phyloP scores from a whole-genome alignment of 92 coral and sea anemone species.

The Actinostola sp. region DNA sequence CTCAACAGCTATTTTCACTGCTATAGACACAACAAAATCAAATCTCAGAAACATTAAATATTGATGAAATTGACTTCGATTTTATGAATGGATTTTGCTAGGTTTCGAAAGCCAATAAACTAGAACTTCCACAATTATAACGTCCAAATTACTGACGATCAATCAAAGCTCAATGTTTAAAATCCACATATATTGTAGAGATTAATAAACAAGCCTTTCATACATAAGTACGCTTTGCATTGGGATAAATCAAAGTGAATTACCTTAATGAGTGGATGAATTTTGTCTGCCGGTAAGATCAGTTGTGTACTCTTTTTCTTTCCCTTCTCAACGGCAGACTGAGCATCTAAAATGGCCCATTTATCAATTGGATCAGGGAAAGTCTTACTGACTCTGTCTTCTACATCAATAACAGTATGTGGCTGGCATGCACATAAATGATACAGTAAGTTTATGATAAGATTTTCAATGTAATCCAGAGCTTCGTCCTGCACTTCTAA shows the following conservation, averaged over 20 bases:
- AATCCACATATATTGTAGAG: not conserved
- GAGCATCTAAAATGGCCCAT: constrained; percentile 96
- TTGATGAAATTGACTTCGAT: constrained; percentile 11
- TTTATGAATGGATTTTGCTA: not conserved
- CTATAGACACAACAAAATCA: constrained; percentile 1
- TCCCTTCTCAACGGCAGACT: constrained; percentile 88
- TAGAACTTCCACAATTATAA: not conserved
- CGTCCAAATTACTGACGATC: not conserved
- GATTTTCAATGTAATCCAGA: constrained; percentile 87
- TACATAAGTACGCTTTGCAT: not conserved
- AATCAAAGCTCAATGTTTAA: not conserved
- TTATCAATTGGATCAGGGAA: constrained; percentile 96
- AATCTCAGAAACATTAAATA: constrained; percentile 7
- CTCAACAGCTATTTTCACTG: not conserved
- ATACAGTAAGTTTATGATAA: constrained; percentile 82
- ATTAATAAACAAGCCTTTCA: not conserved
- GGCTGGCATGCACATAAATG: constrained; percentile 92
- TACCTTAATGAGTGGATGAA: constrained; percentile 90
- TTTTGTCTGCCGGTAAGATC: constrained; percentile 90
- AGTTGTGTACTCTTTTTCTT: constrained; percentile 80
- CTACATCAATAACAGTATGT: constrained; percentile 82
- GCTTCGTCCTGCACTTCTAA: constrained; percentile 91
- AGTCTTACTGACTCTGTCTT: constrained; percentile 87
- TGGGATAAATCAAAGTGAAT: not conserved
- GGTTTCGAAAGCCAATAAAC: constrained; percentile 11